A percentile compares a stretch with the other conserved stretches of the same genome.
phyloP scores from a whole-genome alignment of 2,888 invertebrate species.

The Ceraclea dissimilis region DNA sequence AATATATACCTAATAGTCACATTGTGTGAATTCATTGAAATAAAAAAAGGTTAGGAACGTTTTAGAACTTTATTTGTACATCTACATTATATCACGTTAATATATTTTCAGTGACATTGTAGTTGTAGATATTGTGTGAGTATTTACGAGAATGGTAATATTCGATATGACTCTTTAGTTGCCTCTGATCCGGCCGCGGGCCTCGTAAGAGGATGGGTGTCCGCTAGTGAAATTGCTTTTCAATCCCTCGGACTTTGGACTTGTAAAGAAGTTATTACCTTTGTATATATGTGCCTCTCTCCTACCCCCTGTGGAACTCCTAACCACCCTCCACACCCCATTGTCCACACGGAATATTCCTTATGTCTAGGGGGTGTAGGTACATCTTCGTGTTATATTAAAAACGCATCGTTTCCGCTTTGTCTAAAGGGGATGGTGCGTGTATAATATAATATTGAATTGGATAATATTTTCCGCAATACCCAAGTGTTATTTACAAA shows the following conservation, averaged over 20 bases:
- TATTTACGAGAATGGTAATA: not conserved
- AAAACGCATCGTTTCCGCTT: conserved; percentile 28
- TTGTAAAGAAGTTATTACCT: conserved; percentile 57
- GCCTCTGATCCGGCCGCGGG: conserved; percentile 27
- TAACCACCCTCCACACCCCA: conserved; percentile 31
- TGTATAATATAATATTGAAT: conserved; percentile 8
- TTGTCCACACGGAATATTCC: conserved; percentile 53
- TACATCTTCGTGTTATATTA: conserved; percentile 45
- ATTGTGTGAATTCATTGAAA: no score
- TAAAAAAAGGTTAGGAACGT: no score
- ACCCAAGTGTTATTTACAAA: not conserved
- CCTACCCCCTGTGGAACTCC: no score
- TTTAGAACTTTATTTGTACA: no score
- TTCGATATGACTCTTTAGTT: not conserved
- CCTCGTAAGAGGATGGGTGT: conserved; percentile 39
- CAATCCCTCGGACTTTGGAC: conserved; percentile 56
- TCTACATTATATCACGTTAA: no score
- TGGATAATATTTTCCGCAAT: conserved; percentile 4
- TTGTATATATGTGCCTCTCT: conserved; percentile 45
- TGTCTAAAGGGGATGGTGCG: conserved; percentile 18
- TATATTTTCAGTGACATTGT: no score
- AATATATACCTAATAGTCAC: no score
- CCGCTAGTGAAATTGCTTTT: conserved; percentile 54
- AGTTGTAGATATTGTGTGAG: no score
- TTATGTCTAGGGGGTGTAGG: conserved; percentile 32